A percentile compares a stretch with the other conserved stretches of the same genome.
Conservation (phyloP, 2,113 vertebrate species). For the Syrmaticus mikado region DNA sequence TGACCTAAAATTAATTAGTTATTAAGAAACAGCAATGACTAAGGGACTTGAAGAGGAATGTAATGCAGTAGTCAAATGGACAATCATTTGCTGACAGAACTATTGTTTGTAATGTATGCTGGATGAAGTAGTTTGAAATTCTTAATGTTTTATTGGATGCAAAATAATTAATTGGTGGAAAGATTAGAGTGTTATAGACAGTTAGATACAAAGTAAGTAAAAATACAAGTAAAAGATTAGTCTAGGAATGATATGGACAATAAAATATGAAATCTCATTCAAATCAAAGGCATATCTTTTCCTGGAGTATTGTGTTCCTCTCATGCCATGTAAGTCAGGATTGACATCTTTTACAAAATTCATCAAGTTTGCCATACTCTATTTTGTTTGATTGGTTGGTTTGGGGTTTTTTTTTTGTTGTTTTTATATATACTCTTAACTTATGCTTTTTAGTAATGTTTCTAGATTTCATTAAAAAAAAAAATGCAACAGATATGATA, state of each 20-base stretch:
- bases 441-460: neutral
- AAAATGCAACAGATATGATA: neutral
- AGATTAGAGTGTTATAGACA: neutral
- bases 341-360: neutral
- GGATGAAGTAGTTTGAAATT: neutral
- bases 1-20: conserved; percentile 2
- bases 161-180: neutral
- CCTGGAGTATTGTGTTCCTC: neutral
- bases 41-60: neutral
- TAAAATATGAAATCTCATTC: neutral
- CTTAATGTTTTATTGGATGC: neutral
- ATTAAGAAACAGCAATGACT: neutral
- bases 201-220: neutral
- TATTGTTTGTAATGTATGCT: neutral
- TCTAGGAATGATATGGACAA: neutral
- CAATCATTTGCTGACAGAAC: neutral
- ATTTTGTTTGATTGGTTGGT: neutral
- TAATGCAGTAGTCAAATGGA: neutral
- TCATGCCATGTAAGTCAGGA: neutral
- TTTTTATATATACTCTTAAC: neutral
- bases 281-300: neutral
- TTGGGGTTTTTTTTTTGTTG: neutral
- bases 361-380: neutral
- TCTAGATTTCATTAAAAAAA: neutral
- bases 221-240: neutral